Base-by-base conservation (phyloP, 2,888 invertebrate species). In the Limnephilus marmoratus region DNA sequence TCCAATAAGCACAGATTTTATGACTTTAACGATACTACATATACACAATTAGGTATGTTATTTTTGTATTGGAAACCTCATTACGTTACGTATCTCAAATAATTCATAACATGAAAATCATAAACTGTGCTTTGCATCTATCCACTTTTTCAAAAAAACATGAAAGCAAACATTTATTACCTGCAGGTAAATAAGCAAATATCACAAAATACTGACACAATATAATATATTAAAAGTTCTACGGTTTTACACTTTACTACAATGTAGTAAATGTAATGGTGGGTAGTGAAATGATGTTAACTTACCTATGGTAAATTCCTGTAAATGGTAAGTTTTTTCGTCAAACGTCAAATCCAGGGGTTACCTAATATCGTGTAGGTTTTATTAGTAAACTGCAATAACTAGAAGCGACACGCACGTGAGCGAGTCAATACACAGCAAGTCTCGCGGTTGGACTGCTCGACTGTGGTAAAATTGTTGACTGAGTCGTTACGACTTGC, bases 351-450 rank as follows among this genome's bases (percentile, higher is more conserved):
- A 68, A 68, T 68, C 68, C 68, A 68, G 24, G n/a, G 68, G 68
- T 68, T 68, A 68, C 24, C 68, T 24, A 68, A n/a, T 49, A 49
- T 49, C 9, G 15, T 68, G 68, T 68, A n/a, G 68, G 24, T 24
- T n/a, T n/a, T 24, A n/a, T 68, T 24, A 68, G 68, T 68, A 68
- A 68, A 31, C 88, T 88, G 80, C 81, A 89, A 89, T 49, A 45
- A 86, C 88, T 80, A 41, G n/a, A 15, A 37, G 34, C 31, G 24
- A 89, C 68, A 37, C n/a, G 68, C 88, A 81, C 88, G 88, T 12
- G 37, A 89, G 37, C 34, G 87, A 87, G 87, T 89, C 89, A 37
- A 15, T n/a, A n/a, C 53, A 37, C 86, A 37, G 29, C 41, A 45
- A n/a, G 83, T 37, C 7, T 83, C 83, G 37, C 83, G 83, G 34